These are phyloP conservation scores for Trachelus iudaicus DNA, from an alignment of 2,888 invertebrate genomes.

Conservation along the genomic window DNA sequence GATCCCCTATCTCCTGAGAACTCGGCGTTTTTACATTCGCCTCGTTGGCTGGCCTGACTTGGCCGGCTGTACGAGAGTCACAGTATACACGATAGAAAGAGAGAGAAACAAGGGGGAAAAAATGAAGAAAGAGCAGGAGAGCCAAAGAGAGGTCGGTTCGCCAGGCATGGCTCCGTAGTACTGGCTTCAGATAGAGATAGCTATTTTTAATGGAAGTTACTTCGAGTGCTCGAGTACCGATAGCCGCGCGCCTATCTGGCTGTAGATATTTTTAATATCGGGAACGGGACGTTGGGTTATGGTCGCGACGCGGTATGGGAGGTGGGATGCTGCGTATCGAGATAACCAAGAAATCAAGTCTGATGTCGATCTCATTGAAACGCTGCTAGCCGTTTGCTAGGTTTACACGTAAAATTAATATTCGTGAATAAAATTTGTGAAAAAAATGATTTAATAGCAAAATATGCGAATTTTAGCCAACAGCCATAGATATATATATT, in stretches of 20 bases:
- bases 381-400: background rate
- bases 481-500: background rate
- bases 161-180: conserved; percentile 43
- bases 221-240: conserved; percentile 48
- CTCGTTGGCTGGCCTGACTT: background rate
- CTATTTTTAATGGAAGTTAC: conserved; percentile 59
- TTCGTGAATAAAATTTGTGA: background rate
- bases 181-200: conserved; percentile 53
- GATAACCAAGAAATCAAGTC: background rate
- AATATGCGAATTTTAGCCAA: background rate
- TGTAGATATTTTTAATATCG: conserved; percentile 58
- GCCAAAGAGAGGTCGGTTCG: conserved; percentile 13
- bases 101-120: conserved; percentile 16
- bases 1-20: conserved; percentile 59
- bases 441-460: background rate
- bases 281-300: conserved; percentile 41
- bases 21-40: conserved; percentile 46
- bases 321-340: background rate
- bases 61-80: background rate
- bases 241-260: conserved; percentile 49
- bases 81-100: conserved; percentile 2
- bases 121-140: background rate
- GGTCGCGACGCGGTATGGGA: background rate
- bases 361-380: background rate
- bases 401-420: background rate